These are phyloP conservation scores for Pseudoips prasinana DNA, from an alignment of 2,888 invertebrate species.

Conservation along the genomic window DNA sequence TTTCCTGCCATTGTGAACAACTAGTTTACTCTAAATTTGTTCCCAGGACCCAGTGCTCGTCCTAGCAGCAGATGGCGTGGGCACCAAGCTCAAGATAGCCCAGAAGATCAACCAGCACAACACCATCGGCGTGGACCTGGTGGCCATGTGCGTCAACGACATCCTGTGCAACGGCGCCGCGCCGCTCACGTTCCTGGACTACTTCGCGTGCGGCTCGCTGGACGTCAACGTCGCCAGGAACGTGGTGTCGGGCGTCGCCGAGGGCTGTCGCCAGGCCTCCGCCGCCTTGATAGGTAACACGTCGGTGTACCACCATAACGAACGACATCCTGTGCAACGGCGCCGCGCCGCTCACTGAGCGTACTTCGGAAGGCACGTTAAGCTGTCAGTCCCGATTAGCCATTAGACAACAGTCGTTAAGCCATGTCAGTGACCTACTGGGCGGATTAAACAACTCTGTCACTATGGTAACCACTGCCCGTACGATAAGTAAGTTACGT, in stretches of 20 bases:
- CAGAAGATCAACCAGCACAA: constrained; percentile 88
- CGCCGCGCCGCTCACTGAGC: too few relatives aligned
- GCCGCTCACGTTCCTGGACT: constrained; percentile 97
- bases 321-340: too few relatives aligned
- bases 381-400: too few relatives aligned
- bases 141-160: constrained; percentile 99
- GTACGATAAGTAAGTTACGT: too few relatives aligned
- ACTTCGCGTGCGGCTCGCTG: constrained; percentile 94
- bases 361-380: too few relatives aligned
- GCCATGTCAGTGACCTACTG: too few relatives aligned
- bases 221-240: constrained; percentile 85
- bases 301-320: too few relatives aligned
- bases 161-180: constrained; percentile 97
- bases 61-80: constrained; percentile 98
- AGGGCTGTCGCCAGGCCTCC: constrained; percentile 91
- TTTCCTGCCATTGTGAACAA: too few relatives aligned
- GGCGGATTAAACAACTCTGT: too few relatives aligned
- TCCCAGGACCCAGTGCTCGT: constrained; percentile 91
- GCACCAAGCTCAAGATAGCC: constrained; percentile 97
- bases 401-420: too few relatives aligned
- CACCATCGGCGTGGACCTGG: constrained; percentile 96
- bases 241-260: constrained; percentile 90
- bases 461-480: too few relatives aligned
- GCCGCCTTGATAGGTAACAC: constrained; percentile 94
- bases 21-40: too few relatives aligned